Base-by-base conservation (phyloP, 2,113 vertebrate genomes). In the Osmerus mordax region DNA sequence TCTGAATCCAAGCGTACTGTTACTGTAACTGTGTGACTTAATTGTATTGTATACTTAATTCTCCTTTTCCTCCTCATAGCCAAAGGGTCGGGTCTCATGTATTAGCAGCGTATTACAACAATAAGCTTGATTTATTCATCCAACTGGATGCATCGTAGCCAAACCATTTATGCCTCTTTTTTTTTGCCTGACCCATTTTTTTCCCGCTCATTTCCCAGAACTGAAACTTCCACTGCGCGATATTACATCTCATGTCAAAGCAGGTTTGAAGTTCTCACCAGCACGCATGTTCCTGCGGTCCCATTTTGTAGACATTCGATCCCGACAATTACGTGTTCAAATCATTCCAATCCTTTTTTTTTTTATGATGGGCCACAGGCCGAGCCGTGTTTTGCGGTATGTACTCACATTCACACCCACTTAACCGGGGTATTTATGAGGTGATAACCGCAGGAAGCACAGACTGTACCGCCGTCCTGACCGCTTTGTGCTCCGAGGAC, bases 401-500 rank as follows among this genome's bases (percentile, higher is more conserved):
- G 78, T 70, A 77, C 76, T 79, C 72, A 75, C 82, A 86, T 89
- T 86, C 83, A 86, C 84, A 84, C 82, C 77, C 74, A 82, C 86
- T 88, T 81, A 63, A 79, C 56, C 75, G n/a, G 71, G 70, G 59
- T 86, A 80, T 89, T 90, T 88, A 86, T 87, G 89, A 88, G 83
- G 81, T 85, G 78, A 81, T 82, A 83, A 85, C 79, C 71, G 60
- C 74, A 70, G 65, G 61, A 80, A 75, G 73, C 29, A 16, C 58
- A 19, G 65, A 32, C 29, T 32, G 59, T 23, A 67, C 74, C 74
- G 56, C 29, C 14, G 65, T 21, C 69, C 78, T 75, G 73, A 78
- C 73, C 41, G 68, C 67, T 81, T 29, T 64, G 75, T 71, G 81
- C 15, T 4, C 11, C 25, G 61, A 66, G 67, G 65, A 47, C n/a